Base-by-base conservation (phyloP, 1,140 invertebrate species). In the Zophobas atratus region DNA sequence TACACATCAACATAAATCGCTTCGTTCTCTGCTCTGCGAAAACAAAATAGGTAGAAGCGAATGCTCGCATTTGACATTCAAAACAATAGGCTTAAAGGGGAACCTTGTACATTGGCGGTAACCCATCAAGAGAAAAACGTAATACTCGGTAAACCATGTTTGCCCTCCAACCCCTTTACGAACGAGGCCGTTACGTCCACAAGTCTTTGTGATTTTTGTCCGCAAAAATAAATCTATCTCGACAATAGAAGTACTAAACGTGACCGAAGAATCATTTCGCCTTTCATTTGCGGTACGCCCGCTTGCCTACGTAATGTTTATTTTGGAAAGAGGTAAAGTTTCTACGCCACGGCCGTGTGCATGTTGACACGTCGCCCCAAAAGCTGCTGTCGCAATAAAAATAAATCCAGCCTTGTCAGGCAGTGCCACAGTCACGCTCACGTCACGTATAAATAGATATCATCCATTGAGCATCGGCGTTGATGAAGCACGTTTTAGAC, bases 1-100 rank as follows among this genome's bases (percentile, higher is more conserved):
- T 53, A 56, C 49, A 46, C 60, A 67, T 67, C 60, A 67, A 67
- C 60, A 67, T 67, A 67, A 67, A 67, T 67, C 60, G 60, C 36
- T 8, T 39, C n/a, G 55, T 57, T 57, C 55, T 57, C 38, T 43
- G 38, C 39, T 67, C 60, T 32, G 41, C 56, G 56, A 67, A 67
- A 67, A 43, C 60, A 43, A 43, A 67, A 57, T 35, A 35, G 39
- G 38, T 67, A 39, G 56, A 60, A 60, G 60, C 60, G 60, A 34
- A 46, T 8, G 43, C 43, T 46, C 43, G 43, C 43, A 46, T 55
- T 36, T 43, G 60, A 67, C 60, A 67, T 67, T 67, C 60, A 67
- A 67, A 67, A 67, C 60, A 39, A 43, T 67, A 39, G 56, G 38
- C 60, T 67, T 67, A 67, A 67, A 67, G 60, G 60, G 60, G 60